A percentile compares a stretch with the other conserved stretches of the same genome.
These are phyloP conservation scores for Cheilinus undulatus DNA, from an alignment of 2,113 vertebrate species.

Conservation along the genomic window DNA sequence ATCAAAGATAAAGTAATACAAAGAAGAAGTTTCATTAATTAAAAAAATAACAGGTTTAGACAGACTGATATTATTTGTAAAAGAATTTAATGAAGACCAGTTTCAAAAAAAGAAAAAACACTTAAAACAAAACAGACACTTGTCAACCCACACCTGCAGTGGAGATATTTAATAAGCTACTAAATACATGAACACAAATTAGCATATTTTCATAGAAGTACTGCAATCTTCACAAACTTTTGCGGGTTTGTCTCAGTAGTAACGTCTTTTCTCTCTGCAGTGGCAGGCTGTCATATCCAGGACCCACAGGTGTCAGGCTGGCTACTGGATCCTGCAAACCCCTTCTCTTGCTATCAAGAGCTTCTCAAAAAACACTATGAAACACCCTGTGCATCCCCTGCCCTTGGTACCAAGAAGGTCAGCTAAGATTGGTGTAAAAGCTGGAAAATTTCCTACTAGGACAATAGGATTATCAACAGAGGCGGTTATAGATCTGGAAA, in stretches of 20 bases:
- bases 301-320: constrained; percentile 92
- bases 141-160: no score
- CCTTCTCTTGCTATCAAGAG: constrained; percentile 84
- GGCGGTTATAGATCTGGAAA: no score
- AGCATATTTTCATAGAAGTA: no score
- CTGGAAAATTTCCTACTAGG: no score
- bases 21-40: not conserved
- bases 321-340: constrained; percentile 90
- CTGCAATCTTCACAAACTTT: not conserved
- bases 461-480: no score
- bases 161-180: no score
- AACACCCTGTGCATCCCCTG: constrained; percentile 29
- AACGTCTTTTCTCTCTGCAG: constrained; percentile 71
- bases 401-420: constrained; percentile 56
- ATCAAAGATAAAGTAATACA: not conserved
- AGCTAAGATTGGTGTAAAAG: not conserved
- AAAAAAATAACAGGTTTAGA: not conserved
- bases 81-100: not conserved
- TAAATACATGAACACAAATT: no score
- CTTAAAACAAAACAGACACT: no score
- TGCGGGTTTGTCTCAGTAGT: not conserved
- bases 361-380: constrained; percentile 86
- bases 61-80: no score
- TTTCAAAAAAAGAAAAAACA: not conserved
- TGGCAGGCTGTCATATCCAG: constrained; percentile 81